These are phyloP conservation scores for Leptoclinus maculatus DNA, from an alignment of 2,797 vertebrate species.

Conservation along the genomic window DNA sequence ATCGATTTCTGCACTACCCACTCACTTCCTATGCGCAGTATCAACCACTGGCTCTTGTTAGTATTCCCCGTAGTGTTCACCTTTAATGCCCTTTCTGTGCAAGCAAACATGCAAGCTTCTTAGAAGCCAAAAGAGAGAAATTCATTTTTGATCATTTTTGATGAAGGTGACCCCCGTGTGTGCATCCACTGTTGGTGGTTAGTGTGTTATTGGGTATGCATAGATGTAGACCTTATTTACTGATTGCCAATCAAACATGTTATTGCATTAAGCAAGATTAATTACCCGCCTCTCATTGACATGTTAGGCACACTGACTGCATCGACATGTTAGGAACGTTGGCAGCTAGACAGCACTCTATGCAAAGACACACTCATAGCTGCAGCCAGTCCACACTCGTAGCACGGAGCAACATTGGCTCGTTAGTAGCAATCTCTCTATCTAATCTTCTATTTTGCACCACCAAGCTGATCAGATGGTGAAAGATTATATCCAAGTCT, in stretches of 20 bases:
- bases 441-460: not conserved
- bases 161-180: slow-evolving; percentile 32
- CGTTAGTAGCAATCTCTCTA: not conserved
- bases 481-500: slow-evolving; percentile 2
- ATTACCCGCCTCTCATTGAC: not conserved
- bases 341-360: slow-evolving; percentile 2
- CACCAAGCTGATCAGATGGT: slow-evolving; percentile 3
- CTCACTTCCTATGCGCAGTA: slow-evolving; percentile 39
- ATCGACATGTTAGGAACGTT: not conserved
- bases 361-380: not conserved
- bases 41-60: slow-evolving; percentile 36
- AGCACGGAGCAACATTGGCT: not conserved
- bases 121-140: slow-evolving; percentile 31
- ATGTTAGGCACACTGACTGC: not conserved
- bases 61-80: slow-evolving; percentile 29
- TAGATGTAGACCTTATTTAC: slow-evolving; percentile 14
- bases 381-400: not conserved
- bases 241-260: slow-evolving; percentile 17
- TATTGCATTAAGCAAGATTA: slow-evolving; percentile 17
- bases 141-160: slow-evolving; percentile 40
- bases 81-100: slow-evolving; percentile 34
- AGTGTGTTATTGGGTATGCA: slow-evolving; percentile 3
- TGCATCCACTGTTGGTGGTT: not conserved
- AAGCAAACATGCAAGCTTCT: slow-evolving; percentile 40
- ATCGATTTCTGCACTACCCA: slow-evolving; percentile 50